These are phyloP conservation scores for Nasonovia ribisnigri DNA, from an alignment of 2,888 invertebrate species.

Conservation along the genomic window DNA sequence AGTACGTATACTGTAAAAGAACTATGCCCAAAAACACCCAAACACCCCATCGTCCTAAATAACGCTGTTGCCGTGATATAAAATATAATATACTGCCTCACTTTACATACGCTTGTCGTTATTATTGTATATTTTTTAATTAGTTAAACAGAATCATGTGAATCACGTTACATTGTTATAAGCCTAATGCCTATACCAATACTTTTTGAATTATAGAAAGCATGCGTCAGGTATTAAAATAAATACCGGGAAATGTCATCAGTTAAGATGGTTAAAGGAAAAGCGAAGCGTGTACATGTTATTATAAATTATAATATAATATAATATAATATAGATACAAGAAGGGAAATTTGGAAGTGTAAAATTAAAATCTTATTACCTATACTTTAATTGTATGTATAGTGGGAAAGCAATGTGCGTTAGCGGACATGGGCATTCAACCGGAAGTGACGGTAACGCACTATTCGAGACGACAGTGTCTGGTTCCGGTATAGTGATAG, in stretches of 20 bases:
- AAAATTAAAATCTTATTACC: not conserved
- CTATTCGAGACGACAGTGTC: not conserved
- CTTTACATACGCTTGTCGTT: no score
- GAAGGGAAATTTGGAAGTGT: not conserved
- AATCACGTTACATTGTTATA: not conserved
- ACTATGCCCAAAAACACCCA: no score
- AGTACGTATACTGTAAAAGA: no score
- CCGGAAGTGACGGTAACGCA: not conserved
- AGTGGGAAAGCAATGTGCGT: not conserved
- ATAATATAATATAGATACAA: not conserved
- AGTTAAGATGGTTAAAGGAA: not conserved
- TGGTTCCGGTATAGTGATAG: not conserved
- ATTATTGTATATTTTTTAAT: no score
- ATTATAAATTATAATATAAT: not conserved
- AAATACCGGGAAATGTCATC: not conserved
- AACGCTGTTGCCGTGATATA: no score
- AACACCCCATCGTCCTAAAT: no score
- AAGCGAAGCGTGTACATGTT: not conserved
- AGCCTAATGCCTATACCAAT: not conserved
- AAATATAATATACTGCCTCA: no score
- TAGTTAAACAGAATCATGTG: no score
- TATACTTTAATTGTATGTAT: not conserved
- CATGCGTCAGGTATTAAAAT: not conserved
- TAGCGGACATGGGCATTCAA: not conserved
- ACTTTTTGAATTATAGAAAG: not conserved